phyloP scores from a whole-genome alignment of 1,140 invertebrate genomes.

The Bombyx mandarina region DNA sequence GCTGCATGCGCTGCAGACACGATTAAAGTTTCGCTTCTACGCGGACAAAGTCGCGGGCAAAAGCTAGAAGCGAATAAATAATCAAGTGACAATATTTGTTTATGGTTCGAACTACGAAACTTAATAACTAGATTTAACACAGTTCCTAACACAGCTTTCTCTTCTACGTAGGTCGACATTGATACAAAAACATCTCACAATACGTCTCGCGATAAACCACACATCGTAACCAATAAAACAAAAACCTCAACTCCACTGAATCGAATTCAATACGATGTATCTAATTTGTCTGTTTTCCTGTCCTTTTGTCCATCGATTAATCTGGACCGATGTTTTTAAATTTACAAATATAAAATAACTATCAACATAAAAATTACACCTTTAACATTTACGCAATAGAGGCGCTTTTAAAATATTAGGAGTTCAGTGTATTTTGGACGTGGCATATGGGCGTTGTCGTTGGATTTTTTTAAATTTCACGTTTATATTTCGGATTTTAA shows the following conservation, averaged over 20 bases:
- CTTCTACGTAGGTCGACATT: too few relatives aligned
- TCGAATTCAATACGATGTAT: constrained; percentile 46
- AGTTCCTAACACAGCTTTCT: too few relatives aligned
- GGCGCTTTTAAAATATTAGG: constrained; percentile 5
- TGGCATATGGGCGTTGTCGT: constrained; percentile 27
- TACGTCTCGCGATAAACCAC: too few relatives aligned
- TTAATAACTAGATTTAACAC: too few relatives aligned
- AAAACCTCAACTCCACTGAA: constrained; percentile 18
- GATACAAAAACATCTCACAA: too few relatives aligned
- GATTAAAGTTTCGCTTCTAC: too few relatives aligned
- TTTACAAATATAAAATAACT: constrained; percentile 12
- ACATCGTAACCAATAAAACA: too few relatives aligned
- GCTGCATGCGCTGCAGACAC: too few relatives aligned
- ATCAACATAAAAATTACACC: not conserved
- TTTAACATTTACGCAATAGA: constrained; percentile 8
- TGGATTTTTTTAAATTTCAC: constrained; percentile 40
- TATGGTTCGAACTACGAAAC: too few relatives aligned
- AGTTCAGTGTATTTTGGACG: constrained; percentile 15
- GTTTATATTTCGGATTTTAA: constrained; percentile 34
- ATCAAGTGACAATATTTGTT: too few relatives aligned
- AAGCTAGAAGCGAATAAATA: too few relatives aligned
- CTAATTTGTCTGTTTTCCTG: constrained; percentile 50
- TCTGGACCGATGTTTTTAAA: constrained; percentile 42
- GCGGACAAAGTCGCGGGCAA: too few relatives aligned
- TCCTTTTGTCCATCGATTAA: constrained; percentile 41